Conservation (phyloP, 2,797 vertebrate species). For the Novumbra hubbsi region DNA sequence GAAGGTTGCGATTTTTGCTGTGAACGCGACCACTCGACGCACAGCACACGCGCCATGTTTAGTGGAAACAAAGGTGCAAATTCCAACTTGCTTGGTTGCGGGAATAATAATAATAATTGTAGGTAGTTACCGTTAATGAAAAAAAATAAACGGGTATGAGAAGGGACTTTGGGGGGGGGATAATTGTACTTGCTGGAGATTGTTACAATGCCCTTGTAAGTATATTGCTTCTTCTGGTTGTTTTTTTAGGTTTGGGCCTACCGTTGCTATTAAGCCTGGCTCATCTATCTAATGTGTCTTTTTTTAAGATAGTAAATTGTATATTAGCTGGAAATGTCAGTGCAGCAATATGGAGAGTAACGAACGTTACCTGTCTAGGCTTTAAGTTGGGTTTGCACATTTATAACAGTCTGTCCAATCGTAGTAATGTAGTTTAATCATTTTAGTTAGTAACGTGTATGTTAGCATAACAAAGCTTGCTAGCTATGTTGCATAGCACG, state of each 20-base stretch:
- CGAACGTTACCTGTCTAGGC: not conserved
- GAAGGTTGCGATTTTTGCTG: not conserved
- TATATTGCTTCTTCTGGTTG: conserved; percentile 22
- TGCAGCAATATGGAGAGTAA: not conserved
- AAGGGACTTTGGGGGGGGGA: conserved; percentile 14
- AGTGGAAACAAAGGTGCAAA: conserved; percentile 59
- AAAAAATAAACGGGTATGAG: conserved; percentile 23
- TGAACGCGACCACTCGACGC: not conserved
- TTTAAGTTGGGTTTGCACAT: not conserved
- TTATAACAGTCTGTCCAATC: not conserved
- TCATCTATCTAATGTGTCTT: not conserved
- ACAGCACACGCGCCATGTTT: conserved; percentile 79
- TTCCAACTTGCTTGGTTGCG: conserved; percentile 8
- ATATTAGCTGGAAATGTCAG: not conserved
- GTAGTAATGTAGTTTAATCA: not conserved
- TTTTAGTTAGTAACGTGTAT: not conserved
- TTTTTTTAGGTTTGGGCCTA: conserved; percentile 19
- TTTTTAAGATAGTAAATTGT: not conserved
- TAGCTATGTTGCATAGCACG: not conserved
- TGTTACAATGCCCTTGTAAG: conserved; percentile 63
- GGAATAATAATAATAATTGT: not conserved
- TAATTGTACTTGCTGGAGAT: conserved; percentile 25
- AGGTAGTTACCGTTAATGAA: not conserved
- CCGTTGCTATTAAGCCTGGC: not conserved
- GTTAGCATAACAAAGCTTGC: not conserved